A percentile compares a stretch with the other conserved stretches of the same genome.
Evolutionary conservation across 2,888 invertebrate species (phyloP).

Genomic region (Idaea aversata): DNA sequence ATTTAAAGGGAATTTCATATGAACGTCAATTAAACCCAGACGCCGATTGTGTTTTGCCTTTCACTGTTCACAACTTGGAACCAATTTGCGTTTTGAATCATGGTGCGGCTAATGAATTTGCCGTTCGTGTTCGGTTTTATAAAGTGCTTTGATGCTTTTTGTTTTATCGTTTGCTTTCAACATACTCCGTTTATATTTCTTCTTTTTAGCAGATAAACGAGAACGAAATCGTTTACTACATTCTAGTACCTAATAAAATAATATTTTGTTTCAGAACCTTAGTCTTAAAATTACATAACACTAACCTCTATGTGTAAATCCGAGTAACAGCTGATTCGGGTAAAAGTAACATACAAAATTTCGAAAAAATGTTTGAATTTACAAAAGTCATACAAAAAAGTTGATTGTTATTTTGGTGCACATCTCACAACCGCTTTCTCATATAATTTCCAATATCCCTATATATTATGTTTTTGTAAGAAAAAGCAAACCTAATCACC

Average conservation of each 20-base stretch:
- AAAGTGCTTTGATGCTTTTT: background rate
- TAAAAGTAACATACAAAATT: no score
- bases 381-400: no score
- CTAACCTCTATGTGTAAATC: no score
- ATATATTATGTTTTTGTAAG: no score
- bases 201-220: background rate
- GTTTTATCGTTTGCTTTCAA: slow-evolving; percentile 10
- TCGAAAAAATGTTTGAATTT: background rate
- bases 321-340: no score
- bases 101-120: slow-evolving; percentile 35
- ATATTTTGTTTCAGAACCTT: no score
- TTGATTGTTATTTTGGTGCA: no score
- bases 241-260: background rate
- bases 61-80: slow-evolving; percentile 31
- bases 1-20: slow-evolving; percentile 63
- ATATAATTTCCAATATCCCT: no score
- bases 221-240: background rate
- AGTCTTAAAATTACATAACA: no score
- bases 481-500: no score
- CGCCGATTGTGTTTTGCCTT: slow-evolving; percentile 38
- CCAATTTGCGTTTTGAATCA: slow-evolving; percentile 46
- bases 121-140: slow-evolving; percentile 22
- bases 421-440: no score
- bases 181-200: slow-evolving; percentile 6
- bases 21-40: slow-evolving; percentile 49